Base-by-base conservation (phyloP, 2,888 invertebrate species). In the Harpalus rubripes region DNA sequence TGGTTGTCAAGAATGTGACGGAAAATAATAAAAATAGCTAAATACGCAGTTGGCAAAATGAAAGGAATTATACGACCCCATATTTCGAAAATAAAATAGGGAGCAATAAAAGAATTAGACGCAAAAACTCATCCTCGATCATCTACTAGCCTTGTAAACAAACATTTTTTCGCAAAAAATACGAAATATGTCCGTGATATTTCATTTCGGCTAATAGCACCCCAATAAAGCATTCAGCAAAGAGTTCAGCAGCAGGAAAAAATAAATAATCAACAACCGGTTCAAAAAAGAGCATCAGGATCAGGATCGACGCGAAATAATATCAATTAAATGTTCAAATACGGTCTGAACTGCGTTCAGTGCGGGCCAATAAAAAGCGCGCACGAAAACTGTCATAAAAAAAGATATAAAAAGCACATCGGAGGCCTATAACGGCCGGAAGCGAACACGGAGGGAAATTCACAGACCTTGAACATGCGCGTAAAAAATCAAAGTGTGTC, bases 381-480 rank as follows among this genome's bases (percentile, higher is more conserved):
- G 58, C 44, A 52, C 81, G 72, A 68, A 81, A 81, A 68, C 81
- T n/a, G 72, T 81, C 81, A 81, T 81, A 81, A 81, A 81, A 81
- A 81, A 68, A 72, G 68, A 81, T 72, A 81, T 81, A 81, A 81
- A 81, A 81, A 65, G 81, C 68, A 81, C 81, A 81, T 81, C 72
- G 72, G 7, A 65, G 68, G 72, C 72, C 81, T 41, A 81, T 81
- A 68, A 68, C 72, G 58, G 68, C 32, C 68, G 56, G 39, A 68
- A 81, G 32, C 68, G 68, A 68, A 65, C 68, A 32, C 68, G 52
- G 32, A 52, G 65, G 52, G 72, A 81, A 81, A 81, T 81, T 81
- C 65, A 44, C 16, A n/a, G 44, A 56, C 81, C 81, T 81, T 81
- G 81, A 81, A 72, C 81, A 81, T 16, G 15, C 61, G 15, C 63